Evolutionary conservation across 1,140 invertebrate species (phyloP), one percentile per base, ranked within the genome.

Genomic region (Coelopa frigida): DNA sequence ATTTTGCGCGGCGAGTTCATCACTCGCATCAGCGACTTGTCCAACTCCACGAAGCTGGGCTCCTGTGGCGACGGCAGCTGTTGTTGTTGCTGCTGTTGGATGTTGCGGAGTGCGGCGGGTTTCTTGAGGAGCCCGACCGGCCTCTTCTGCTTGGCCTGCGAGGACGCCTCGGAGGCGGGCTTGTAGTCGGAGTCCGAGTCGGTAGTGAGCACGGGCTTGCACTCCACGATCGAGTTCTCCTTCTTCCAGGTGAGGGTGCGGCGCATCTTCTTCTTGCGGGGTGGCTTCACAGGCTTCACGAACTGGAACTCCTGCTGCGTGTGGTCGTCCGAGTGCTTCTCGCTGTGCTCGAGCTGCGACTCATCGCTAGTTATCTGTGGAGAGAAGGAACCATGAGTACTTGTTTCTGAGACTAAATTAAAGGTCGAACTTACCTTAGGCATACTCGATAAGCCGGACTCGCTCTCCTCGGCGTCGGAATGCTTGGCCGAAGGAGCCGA

Each of bases 231-330:
- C 0, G 62, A 61, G 37, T 56, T 59, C 14, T 67, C 63, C 43
- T 66, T 67, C 31, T 66, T 66, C 62, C 62, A 67, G 23, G 56
- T 59, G 5, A 67, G 41, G 6, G 56, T 61, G 21, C 62, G 62
- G 3, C 63, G 59, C 54, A 63, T 54, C 46, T 66, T 66, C 60
- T 67, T 67, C 47, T 61, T 65, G n/a, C 62, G 62, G n/a, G 55
- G 52, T 5, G 58, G 58, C 3, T 60, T 54, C 35, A 55, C 44
- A 0, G 62, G 59, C 24, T 61, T 61, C 3, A 39, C 36, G 37
- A 59, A 58, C 3, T 62, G 56, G 27, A 60, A 57, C 0, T 62
- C 53, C 5, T 33, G 0, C n/a, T 15, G 7, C 44, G 3, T 23
- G 15, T 38, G 23, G 8, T 42, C 26, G 4, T 35, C 26, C 38